phyloP scores from a whole-genome alignment of 2,797 vertebrate genomes.

The Melanitta fusca region DNA sequence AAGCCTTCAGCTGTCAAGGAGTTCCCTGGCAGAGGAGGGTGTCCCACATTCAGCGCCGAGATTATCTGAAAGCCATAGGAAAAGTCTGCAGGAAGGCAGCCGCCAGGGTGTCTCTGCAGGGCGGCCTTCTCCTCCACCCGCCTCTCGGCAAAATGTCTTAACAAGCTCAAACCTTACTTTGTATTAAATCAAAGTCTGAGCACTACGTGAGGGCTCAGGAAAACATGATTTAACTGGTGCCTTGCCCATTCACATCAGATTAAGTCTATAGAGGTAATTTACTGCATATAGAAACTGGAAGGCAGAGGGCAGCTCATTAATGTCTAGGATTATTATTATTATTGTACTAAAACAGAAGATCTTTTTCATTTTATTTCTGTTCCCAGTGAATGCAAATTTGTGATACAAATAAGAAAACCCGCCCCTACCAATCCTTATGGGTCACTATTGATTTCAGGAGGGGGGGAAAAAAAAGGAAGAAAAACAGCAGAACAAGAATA shows the following conservation, averaged over 20 bases:
- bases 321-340: constrained; percentile 39
- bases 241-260: not conserved
- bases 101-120: too few species aligned
- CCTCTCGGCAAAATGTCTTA: not conserved
- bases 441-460: constrained; percentile 15
- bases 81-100: not conserved
- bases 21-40: rapidly evolving
- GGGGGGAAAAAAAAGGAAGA: not conserved
- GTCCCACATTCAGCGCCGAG: not conserved
- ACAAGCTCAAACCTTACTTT: constrained; percentile 8
- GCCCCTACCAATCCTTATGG: not conserved
- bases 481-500: not conserved
- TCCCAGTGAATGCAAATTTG: not conserved
- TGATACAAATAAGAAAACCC: not conserved
- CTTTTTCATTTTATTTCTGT: constrained; percentile 27
- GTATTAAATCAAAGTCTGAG: constrained; percentile 18
- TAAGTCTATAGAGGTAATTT: constrained; percentile 49
- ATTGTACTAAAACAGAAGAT: constrained; percentile 33
- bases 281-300: constrained; percentile 27
- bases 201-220: not conserved
- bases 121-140: not conserved
- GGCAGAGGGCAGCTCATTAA: constrained; percentile 56
- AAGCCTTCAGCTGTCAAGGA: not conserved
- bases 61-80: not conserved
- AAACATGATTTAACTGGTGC: constrained; percentile 34